Conservation (phyloP, 2,797 vertebrate genomes). For the Paedocypris micromegethes region DNA sequence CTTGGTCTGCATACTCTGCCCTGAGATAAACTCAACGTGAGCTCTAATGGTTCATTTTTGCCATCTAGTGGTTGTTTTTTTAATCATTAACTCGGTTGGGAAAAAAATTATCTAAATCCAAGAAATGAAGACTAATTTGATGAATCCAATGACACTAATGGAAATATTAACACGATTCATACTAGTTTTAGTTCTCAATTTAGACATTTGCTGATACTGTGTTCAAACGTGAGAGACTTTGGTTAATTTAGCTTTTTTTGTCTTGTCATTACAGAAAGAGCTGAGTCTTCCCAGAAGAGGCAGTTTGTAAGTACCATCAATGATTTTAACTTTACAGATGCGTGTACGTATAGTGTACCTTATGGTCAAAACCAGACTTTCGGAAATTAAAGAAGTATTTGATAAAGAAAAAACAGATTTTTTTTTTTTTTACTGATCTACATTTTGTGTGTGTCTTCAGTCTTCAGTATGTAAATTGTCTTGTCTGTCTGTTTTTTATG, state of each 20-base stretch:
- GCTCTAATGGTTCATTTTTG: conserved; percentile 19
- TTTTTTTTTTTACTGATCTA: no score
- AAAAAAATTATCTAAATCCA: neutral
- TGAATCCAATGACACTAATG: no score
- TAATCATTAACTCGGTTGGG: neutral
- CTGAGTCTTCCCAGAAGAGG: conserved; percentile 75
- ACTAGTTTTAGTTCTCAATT: no score
- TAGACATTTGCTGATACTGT: no score
- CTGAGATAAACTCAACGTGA: conserved; percentile 2
- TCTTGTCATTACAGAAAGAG: conserved; percentile 71
- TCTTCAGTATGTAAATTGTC: no score
- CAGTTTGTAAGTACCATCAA: conserved; percentile 72
- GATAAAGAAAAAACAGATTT: neutral
- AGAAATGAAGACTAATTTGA: no score
- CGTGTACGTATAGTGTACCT: neutral
- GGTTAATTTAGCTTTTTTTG: conserved; percentile 17
- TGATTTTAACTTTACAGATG: neutral
- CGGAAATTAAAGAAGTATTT: neutral
- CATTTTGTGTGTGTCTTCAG: no score
- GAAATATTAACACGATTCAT: no score
- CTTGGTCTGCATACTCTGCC: conserved; percentile 10
- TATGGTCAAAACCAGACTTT: neutral
- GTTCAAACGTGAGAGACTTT: neutral
- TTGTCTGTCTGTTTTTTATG: no score
- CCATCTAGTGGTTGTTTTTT: conserved; percentile 44